Base-by-base conservation (phyloP, 35 echinoderm and acorn worm species). In the Patiria miniata region DNA sequence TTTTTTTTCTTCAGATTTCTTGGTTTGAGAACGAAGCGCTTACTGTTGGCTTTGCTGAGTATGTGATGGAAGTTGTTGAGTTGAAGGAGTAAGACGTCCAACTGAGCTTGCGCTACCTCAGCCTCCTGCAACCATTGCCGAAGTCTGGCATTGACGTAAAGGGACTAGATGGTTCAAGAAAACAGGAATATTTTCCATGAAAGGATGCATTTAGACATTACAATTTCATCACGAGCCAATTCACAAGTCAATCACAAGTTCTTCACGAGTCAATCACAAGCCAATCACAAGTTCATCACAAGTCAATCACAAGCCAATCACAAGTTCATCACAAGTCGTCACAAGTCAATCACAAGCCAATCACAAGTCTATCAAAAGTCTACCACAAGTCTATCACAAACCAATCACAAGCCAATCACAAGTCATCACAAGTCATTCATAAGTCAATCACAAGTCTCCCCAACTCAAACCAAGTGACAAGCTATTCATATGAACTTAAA, bases 121-220 rank as follows among this genome's bases (percentile, higher is more conserved):
- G 81, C 80, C 34, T 77, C 80, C 23, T 76, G 37, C 19, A 80
- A 22, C 79, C 80, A 90, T 28, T 90, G 87, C 42, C 80, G 22
- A 29, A 90, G 58, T 30, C 79, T 68, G 10, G 87, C 87, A 83
- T 90, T 90, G 38, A 90, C 87, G 52, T 83, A 90, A 10, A n/a
- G 78, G n/a, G 87, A 79, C 87, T 90, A 54, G 2, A 8, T 8
- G 61, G 61, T 6, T 36, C 22, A 29, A 69, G 34, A 69, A 26
- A 69, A 69, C 61, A 69, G 61, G 22, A 36, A 69, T 5, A 29
- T 17, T 69, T 6, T 69, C 61, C 34, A 26, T 69, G 61, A 26
- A 69, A 17, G 4, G 22, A 29, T 4, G 61, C 22, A 29, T 69
- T n/a, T 29, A 36, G 4, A 26, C 34, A 36, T 6, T 8, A 4